These are phyloP conservation scores for Sphecodes monilicornis DNA, from an alignment of 2,888 invertebrate species.

Conservation along the genomic window DNA sequence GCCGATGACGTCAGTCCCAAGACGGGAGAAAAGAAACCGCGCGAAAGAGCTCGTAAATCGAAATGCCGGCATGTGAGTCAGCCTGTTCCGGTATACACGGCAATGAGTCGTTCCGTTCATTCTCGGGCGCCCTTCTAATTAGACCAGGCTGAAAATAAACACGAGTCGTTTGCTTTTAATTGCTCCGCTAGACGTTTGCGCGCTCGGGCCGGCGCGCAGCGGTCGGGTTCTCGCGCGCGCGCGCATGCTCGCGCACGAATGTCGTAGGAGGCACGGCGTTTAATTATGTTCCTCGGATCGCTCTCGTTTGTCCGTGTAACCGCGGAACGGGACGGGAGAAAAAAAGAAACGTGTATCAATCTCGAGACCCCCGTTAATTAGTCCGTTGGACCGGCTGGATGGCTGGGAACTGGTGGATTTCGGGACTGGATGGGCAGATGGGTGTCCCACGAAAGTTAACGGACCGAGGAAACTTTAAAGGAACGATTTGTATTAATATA, in stretches of 20 bases:
- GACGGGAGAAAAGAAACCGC: conserved; percentile 55
- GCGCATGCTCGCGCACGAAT: background rate
- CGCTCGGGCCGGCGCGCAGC: conserved; percentile 10
- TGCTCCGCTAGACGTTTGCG: conserved; percentile 77
- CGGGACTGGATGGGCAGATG: background rate
- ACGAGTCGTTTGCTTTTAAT: conserved; percentile 79
- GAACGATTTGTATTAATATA: background rate
- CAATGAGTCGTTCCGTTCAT: conserved; percentile 78
- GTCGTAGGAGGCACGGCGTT: conserved; percentile 36
- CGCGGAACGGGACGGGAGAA: background rate
- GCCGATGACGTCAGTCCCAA: conserved; percentile 74
- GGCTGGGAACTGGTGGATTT: conserved; percentile 6
- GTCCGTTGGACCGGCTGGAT: background rate
- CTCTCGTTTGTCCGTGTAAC: conserved; percentile 29
- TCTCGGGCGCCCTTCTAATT: conserved; percentile 78
- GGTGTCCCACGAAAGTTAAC: conserved; percentile 16
- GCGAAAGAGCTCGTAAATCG: conserved; percentile 67
- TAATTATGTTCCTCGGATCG: conserved; percentile 44
- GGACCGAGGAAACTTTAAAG: background rate
- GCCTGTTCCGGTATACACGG: conserved; percentile 78
- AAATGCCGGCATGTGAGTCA: conserved; percentile 76
- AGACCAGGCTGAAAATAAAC: conserved; percentile 81
- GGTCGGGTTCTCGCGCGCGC: conserved; percentile 4
- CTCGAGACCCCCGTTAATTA: conserved; percentile 34
- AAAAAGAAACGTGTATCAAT: conserved; percentile 27